Base-by-base conservation (phyloP, 2,888 invertebrate genomes). In the Alentia gelatinosa region DNA sequence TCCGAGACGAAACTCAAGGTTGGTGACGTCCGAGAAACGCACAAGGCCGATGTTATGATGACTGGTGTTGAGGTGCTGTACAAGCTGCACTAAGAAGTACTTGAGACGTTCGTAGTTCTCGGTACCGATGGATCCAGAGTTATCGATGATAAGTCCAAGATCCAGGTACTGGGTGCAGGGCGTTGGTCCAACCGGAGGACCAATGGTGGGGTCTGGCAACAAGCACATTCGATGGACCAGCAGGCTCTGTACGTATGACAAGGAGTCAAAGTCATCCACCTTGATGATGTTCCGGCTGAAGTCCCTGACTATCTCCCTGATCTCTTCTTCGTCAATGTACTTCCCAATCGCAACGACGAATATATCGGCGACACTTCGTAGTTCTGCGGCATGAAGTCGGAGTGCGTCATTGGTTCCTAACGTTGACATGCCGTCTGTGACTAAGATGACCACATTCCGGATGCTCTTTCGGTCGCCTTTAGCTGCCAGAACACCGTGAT, bases 361-460 rank as follows among this genome's bases (percentile, higher is more conserved):
- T 5, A 88, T 30, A 4, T 37, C 89, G 15, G 39, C 89, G 35
- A n/a, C 35, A 3, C 75, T 23, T 12, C 30, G 75, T n/a, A 56
- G 12, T 15, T n/a, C 7, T 75, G 30, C 4, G 3, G 56, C 5
- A 19, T 56, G 9, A 1, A 56, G 3, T 3, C 23, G 56, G n/a
- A 56, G 56, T 12, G n/a, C n/a, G n/a, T 56, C 56, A 19, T 19
- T 56, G 56, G n/a, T n/a, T n/a, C 56, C 56, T 1, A 9, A 1
- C 26, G 75, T 75, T 35, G 75, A 75, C 19, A 75, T 19, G 7
- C 86, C 86, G 26, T 84, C 86, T n/a, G 37, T 84, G 12, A 84
- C 19, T 19, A 84, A 23, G 19, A 84, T 26, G 19, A 39, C 86
- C 4, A 84, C 7, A n/a, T 84, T 35, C 40, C 42, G 33, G 19